Evolutionary conservation across 2,113 vertebrate species (phyloP).

Genomic region (Coturnix japonica): DNA sequence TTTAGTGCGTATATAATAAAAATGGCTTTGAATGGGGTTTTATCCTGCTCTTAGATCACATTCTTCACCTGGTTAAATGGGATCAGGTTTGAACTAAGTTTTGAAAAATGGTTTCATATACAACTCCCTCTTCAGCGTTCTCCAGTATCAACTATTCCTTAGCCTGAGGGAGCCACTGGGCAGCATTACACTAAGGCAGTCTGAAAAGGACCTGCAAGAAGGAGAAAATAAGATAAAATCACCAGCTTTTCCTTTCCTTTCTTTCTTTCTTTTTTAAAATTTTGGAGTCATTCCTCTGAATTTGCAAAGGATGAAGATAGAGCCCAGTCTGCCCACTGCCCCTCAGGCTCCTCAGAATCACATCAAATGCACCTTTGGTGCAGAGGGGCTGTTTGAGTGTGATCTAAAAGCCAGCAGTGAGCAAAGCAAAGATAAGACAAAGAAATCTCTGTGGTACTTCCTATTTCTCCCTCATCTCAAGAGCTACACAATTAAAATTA

Average conservation of each 20-base stretch:
- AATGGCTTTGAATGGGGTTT: neutral
- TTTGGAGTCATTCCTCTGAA: neutral
- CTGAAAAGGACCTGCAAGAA: slow-evolving; percentile 1
- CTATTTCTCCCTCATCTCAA: neutral
- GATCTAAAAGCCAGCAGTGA: neutral
- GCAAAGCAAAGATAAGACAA: neutral
- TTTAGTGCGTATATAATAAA: neutral
- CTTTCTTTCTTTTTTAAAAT: neutral
- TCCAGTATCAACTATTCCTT: neutral
- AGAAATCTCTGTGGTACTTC: neutral
- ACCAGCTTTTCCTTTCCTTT: neutral
- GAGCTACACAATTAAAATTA: neutral
- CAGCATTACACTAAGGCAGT: neutral
- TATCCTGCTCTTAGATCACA: slow-evolving; percentile 3
- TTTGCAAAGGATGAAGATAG: neutral
- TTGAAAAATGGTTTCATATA: slow-evolving; percentile 19
- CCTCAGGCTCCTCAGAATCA: neutral
- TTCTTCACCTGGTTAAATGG: slow-evolving; percentile 53
- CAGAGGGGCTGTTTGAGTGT: neutral
- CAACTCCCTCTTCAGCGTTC: neutral
- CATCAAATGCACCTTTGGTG: neutral
- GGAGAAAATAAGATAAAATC: neutral
- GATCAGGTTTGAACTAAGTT: slow-evolving; percentile 18
- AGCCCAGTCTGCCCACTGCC: neutral
- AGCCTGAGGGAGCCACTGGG: slow-evolving; percentile 6